phyloP scores from a whole-genome alignment of 2,888 invertebrate species.

The Scaptomyza polygonia region DNA sequence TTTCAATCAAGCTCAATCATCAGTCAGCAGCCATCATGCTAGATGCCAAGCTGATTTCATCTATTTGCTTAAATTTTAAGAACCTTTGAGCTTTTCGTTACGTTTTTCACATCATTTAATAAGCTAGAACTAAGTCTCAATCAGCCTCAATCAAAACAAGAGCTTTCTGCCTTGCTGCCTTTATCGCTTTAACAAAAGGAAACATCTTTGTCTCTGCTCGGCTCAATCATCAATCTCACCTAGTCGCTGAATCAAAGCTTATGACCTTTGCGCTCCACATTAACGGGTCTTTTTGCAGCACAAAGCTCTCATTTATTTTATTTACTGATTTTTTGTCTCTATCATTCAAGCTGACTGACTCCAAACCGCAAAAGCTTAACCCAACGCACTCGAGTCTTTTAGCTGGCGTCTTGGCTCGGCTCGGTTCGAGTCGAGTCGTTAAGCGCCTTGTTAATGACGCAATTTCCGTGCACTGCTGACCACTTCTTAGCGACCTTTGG shows the following conservation, averaged over 20 bases:
- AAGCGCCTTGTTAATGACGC: conserved; percentile 76
- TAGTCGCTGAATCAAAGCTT: conserved; percentile 39
- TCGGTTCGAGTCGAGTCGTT: too few species aligned
- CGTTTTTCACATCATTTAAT: too few species aligned
- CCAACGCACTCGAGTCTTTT: conserved; percentile 21
- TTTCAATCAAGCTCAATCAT: neutral
- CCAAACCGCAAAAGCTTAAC: conserved; percentile 54
- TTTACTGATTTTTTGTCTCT: neutral
- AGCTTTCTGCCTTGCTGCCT: conserved; percentile 1
- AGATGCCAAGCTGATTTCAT: too few species aligned
- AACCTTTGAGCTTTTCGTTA: too few species aligned
- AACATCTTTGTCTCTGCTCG: neutral
- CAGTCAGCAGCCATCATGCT: neutral
- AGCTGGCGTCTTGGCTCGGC: conserved; percentile 3
- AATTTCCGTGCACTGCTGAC: conserved; percentile 67
- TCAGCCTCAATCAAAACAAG: conserved; percentile 18
- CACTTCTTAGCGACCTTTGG: conserved; percentile 62
- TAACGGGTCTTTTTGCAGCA: conserved; percentile 34
- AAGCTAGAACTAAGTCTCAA: neutral
- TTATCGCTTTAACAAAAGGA: neutral
- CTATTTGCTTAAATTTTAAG: too few species aligned
- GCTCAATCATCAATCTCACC: conserved; percentile 40
- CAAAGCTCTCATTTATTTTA: conserved; percentile 21
- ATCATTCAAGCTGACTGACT: conserved; percentile 30
- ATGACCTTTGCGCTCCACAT: conserved; percentile 43